These are phyloP conservation scores for Ranitomeya variabilis DNA, from an alignment of 2,113 vertebrate genomes.

Conservation along the genomic window DNA sequence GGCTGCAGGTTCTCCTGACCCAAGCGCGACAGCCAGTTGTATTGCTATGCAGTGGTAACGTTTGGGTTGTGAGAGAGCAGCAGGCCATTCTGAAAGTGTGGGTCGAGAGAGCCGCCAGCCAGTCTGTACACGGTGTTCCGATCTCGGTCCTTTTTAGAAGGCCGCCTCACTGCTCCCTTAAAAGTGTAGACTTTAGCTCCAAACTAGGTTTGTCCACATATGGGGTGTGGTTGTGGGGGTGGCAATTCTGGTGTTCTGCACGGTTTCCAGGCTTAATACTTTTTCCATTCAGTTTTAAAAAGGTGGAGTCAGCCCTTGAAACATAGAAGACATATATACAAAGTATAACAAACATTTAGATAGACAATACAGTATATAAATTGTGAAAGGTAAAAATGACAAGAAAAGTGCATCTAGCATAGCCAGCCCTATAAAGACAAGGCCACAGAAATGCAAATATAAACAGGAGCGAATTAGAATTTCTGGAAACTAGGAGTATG, in stretches of 20 bases:
- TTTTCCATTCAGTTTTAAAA: neutral
- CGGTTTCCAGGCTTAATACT: neutral
- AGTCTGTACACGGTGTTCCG: too few relatives aligned
- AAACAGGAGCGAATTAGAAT: neutral
- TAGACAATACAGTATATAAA: neutral
- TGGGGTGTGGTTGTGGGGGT: too few relatives aligned
- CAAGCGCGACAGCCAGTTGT: too few relatives aligned
- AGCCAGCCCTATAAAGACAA: neutral
- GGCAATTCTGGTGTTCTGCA: too few relatives aligned
- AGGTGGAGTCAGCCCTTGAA: constrained; percentile 9
- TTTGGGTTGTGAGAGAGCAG: too few relatives aligned
- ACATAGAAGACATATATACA: neutral
- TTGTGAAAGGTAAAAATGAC: neutral
- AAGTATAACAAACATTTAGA: neutral
- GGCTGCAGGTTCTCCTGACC: too few relatives aligned
- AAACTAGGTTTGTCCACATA: neutral
- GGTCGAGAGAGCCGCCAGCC: too few relatives aligned
- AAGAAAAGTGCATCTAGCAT: neutral
- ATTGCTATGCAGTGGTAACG: too few relatives aligned
- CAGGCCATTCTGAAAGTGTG: too few relatives aligned
- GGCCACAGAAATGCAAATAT: neutral
- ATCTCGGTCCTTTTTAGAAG: too few relatives aligned
- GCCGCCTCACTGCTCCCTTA: too few relatives aligned
- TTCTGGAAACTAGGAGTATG: neutral
- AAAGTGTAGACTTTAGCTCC: neutral